phyloP scores from a whole-genome alignment of 2,888 invertebrate genomes.

The Cremastinae sp. region DNA sequence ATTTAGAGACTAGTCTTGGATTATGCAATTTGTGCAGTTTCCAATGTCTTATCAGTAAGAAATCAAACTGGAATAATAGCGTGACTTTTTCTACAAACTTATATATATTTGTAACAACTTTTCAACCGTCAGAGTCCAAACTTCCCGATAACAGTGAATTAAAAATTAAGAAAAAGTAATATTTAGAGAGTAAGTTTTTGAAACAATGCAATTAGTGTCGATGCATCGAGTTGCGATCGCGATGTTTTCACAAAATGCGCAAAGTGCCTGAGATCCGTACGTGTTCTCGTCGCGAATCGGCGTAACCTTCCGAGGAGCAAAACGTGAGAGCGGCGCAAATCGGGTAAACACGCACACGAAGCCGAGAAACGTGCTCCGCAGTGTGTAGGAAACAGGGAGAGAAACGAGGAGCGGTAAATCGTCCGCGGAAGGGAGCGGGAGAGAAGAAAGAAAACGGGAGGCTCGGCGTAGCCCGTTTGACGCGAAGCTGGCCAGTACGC shows the following conservation, averaged over 20 bases:
- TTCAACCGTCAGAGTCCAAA: no score
- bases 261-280: neutral
- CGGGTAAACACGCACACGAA: slow-evolving; percentile 3
- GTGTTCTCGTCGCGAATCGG: neutral
- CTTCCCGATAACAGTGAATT: no score
- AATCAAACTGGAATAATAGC: no score
- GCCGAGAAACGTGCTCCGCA: neutral
- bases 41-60: no score
- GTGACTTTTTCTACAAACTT: no score
- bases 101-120: no score
- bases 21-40: no score
- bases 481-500: slow-evolving; percentile 45
- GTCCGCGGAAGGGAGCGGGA: neutral
- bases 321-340: slow-evolving; percentile 15
- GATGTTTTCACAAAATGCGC: neutral
- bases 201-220: neutral
- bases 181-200: no score
- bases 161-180: no score
- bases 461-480: slow-evolving; percentile 29
- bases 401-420: neutral
- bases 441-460: slow-evolving; percentile 35
- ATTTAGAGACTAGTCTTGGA: no score
- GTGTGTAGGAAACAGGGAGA: neutral
- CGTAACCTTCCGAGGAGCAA: slow-evolving; percentile 6
- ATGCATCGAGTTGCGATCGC: neutral